phyloP scores from a whole-genome alignment of 2,113 vertebrate genomes.

The Clarias magur region DNA sequence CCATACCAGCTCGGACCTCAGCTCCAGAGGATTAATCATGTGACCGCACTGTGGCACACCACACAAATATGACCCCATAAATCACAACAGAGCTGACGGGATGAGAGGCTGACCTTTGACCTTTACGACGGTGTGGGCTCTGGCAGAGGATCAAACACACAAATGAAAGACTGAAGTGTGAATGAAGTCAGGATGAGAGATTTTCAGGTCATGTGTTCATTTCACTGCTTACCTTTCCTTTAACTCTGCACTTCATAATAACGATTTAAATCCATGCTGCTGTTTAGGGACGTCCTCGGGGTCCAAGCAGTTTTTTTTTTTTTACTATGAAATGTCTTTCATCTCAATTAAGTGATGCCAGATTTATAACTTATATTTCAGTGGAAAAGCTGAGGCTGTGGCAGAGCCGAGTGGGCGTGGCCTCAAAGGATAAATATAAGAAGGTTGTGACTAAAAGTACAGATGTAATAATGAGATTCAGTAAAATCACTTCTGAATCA shows the following conservation, averaged over 20 bases:
- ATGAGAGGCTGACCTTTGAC: slow-evolving; percentile 1
- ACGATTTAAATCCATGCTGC: neutral
- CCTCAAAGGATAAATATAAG: neutral
- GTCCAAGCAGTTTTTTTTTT: neutral
- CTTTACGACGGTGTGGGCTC: neutral
- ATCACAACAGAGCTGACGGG: slow-evolving; percentile 9
- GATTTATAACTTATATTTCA: neutral
- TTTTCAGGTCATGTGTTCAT: neutral
- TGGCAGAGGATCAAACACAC: too few relatives aligned
- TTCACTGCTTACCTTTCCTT: neutral
- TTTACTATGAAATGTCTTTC: neutral
- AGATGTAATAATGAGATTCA: neutral
- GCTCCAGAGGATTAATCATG: slow-evolving; percentile 3
- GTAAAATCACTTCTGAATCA: neutral
- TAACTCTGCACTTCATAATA: neutral
- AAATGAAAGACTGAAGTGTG: neutral
- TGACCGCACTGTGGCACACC: neutral
- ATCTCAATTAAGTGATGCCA: neutral
- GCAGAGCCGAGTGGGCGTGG: neutral
- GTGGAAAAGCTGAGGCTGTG: neutral
- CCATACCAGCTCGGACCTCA: slow-evolving; percentile 13
- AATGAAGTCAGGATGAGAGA: neutral
- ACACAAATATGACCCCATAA: slow-evolving; percentile 15
- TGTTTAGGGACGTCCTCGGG: neutral
- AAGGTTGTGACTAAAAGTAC: neutral